A percentile compares a stretch with the other conserved stretches of the same genome.
These are phyloP conservation scores for Wasmannia auropunctata DNA, from an alignment of 1,140 invertebrate species.

Conservation along the genomic window DNA sequence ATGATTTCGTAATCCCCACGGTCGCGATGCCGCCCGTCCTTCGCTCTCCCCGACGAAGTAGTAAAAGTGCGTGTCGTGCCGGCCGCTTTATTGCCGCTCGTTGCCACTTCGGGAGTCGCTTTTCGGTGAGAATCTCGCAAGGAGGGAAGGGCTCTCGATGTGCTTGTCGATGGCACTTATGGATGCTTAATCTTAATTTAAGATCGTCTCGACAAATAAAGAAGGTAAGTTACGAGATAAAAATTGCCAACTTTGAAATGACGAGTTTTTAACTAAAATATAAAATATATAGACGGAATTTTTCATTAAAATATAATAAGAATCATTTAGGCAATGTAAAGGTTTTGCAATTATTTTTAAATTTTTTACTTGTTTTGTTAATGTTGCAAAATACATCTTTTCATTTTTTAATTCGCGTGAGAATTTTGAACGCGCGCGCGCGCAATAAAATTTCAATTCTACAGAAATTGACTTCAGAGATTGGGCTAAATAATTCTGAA, in stretches of 20 bases:
- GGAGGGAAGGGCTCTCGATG: neutral
- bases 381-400: neutral
- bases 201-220: constrained; percentile 10
- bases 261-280: neutral
- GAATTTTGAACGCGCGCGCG: too few relatives aligned
- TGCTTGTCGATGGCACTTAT: neutral
- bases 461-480: too few relatives aligned
- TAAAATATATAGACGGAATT: neutral
- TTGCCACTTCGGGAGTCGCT: neutral
- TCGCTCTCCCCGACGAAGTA: neutral
- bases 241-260: neutral
- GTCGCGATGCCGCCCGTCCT: neutral
- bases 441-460: too few relatives aligned
- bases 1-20: constrained; percentile 35
- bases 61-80: constrained; percentile 9
- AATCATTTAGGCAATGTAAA: too few relatives aligned
- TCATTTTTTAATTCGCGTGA: too few relatives aligned
- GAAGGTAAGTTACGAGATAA: neutral
- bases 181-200: constrained; percentile 20
- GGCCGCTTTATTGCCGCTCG: constrained; percentile 4
- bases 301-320: too few relatives aligned
- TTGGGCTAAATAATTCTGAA: too few relatives aligned
- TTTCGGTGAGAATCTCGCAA: neutral
- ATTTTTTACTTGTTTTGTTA: neutral
- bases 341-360: neutral